Evolutionary conservation across 2,797 vertebrate genomes (phyloP).

Genomic region (Fundulus diaphanus): DNA sequence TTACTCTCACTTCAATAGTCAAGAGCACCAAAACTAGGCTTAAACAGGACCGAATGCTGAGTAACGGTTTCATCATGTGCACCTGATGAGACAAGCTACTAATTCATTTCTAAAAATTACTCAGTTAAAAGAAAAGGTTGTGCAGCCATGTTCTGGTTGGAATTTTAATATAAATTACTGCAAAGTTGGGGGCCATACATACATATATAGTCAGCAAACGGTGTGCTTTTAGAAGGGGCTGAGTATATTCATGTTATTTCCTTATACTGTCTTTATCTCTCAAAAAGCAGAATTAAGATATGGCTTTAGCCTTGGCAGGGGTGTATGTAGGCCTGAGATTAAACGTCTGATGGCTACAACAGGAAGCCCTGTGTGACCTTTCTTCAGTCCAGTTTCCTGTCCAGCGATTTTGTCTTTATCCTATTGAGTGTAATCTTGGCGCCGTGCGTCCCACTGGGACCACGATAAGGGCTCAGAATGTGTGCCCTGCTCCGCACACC

Average conservation of each 20-base stretch:
- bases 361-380: not conserved
- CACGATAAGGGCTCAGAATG: constrained; percentile 11
- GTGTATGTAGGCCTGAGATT: not conserved
- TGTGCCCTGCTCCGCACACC: not conserved
- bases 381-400: constrained; percentile 12
- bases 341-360: not conserved
- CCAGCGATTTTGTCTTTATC: constrained; percentile 5
- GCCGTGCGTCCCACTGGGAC: not conserved
- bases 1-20: too few species aligned
- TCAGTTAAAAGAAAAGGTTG: not conserved
- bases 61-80: too few species aligned
- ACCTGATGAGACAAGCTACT: not conserved
- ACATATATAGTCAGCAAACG: not conserved
- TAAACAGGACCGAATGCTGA: too few species aligned
- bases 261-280: not conserved
- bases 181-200: not conserved
- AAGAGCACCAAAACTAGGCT: too few species aligned
- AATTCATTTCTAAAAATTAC: not conserved
- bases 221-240: not conserved
- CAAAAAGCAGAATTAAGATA: not conserved
- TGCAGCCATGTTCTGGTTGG: not conserved
- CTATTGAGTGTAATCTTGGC: not conserved
- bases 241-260: not conserved
- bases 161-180: too few species aligned
- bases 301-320: not conserved